A percentile compares a stretch with the other conserved stretches of the same genome.
Conservation (phyloP, 2,888 invertebrate species). For the Saturnia japonica region DNA sequence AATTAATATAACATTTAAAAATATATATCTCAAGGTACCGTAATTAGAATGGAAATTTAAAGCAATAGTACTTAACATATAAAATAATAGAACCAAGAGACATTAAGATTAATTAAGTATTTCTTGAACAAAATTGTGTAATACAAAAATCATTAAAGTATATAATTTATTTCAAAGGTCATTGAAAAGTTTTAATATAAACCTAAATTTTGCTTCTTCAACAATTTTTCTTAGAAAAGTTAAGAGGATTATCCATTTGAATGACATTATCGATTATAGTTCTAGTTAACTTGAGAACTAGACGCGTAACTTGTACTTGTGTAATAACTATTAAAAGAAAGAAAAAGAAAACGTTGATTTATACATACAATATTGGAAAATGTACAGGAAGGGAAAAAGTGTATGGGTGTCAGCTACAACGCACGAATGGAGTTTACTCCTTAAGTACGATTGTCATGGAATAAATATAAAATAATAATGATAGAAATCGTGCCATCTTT, state of each 20-base stretch:
- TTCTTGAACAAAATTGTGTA: neutral
- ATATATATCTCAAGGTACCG: neutral
- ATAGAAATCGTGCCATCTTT: too few relatives aligned
- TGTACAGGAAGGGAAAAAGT: too few relatives aligned
- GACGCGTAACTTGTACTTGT: neutral
- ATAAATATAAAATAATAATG: too few relatives aligned
- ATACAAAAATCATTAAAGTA: neutral
- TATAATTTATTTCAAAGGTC: neutral
- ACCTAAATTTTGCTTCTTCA: constrained; percentile 6
- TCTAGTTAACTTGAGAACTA: neutral
- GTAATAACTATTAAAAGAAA: neutral
- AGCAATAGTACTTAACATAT: neutral
- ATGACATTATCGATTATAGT: neutral
- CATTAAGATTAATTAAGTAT: neutral
- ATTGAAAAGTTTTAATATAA: constrained; percentile 12
- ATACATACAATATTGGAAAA: too few relatives aligned
- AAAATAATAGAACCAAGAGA: neutral
- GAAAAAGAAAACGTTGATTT: too few relatives aligned
- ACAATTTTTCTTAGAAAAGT: neutral
- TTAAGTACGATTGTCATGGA: too few relatives aligned
- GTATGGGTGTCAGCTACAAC: too few relatives aligned
- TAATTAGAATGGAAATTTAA: too few relatives aligned
- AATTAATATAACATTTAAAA: neutral
- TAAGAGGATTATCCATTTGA: neutral
- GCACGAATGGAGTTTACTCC: too few relatives aligned